Conservation (phyloP, 2,888 invertebrate species). For the Habrosyne pyritoides region DNA sequence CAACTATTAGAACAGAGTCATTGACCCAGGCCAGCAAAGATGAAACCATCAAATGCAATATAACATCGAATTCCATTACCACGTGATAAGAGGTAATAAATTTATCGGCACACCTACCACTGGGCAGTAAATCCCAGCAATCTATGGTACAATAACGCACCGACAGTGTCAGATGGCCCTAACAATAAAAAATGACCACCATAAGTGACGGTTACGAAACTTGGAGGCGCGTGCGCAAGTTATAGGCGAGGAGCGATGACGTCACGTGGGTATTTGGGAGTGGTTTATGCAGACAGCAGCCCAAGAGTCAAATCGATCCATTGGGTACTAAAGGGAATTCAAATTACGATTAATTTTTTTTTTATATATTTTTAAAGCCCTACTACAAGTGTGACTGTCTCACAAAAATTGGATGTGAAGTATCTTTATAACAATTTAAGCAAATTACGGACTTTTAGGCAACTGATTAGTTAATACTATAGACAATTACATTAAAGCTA, state of each 20-base stretch:
- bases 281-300: background rate
- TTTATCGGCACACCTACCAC: conserved; percentile 67
- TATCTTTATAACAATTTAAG: no score
- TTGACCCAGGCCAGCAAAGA: conserved; percentile 25
- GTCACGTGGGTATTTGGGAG: background rate
- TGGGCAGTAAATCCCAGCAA: conserved; percentile 62
- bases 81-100: conserved; percentile 73
- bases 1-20: conserved; percentile 18
- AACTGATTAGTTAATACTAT: no score
- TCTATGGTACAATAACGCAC: conserved; percentile 64
- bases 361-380: no score
- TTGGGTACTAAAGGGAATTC: no score
- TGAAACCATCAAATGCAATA: conserved; percentile 40
- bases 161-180: conserved; percentile 65
- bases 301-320: no score
- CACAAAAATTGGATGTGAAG: no score
- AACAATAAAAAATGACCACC: conserved; percentile 76
- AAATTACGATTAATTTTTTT: no score
- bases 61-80: conserved; percentile 58
- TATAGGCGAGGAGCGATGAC: conserved; percentile 15
- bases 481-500: no score
- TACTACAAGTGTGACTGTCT: no score
- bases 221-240: conserved; percentile 23
- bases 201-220: conserved; percentile 68
- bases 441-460: no score